A percentile compares a stretch with the other conserved stretches of the same genome.
Conservation (phyloP, 2,888 invertebrate species). For the Cosmia trapezina region DNA sequence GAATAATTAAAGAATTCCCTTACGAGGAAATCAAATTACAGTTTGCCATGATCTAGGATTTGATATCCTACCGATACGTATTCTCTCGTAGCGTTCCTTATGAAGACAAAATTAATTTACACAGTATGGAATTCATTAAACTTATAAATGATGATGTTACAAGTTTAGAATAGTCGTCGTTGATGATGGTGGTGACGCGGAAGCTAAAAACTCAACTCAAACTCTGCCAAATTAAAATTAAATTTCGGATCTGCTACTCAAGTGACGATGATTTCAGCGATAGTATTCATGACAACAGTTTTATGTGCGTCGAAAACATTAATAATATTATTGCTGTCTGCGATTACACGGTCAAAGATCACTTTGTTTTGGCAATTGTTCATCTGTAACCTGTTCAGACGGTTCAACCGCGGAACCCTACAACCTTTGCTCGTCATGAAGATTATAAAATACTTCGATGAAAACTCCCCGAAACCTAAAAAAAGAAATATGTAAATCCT, state of each 20-base stretch:
- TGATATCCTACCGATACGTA: background rate
- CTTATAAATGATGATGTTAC: slow-evolving; percentile 15
- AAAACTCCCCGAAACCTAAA: background rate
- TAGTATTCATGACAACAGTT: slow-evolving; percentile 18
- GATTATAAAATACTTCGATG: background rate
- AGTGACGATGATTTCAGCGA: slow-evolving; percentile 17
- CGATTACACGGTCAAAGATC: slow-evolving; percentile 14
- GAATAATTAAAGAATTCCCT: background rate
- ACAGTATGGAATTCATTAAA: background rate
- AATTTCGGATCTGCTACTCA: slow-evolving; percentile 38
- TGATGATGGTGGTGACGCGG: slow-evolving; percentile 9
- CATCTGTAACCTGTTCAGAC: slow-evolving; percentile 1
- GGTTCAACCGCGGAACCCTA: slow-evolving; percentile 4
- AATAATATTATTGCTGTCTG: slow-evolving; percentile 18
- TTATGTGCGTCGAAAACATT: slow-evolving; percentile 11
- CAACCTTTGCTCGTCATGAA: slow-evolving; percentile 7
- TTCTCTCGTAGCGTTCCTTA: background rate
- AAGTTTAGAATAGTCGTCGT: slow-evolving; percentile 9
- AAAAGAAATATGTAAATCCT: background rate
- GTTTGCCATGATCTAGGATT: slow-evolving; percentile 1
- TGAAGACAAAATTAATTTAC: background rate
- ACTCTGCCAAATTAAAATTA: slow-evolving; percentile 42
- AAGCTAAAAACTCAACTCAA: slow-evolving; percentile 12
- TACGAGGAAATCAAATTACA: slow-evolving; percentile 1
- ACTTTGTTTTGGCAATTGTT: slow-evolving; percentile 15